Base-by-base conservation (phyloP, 2,888 invertebrate species). In the Pseudolycoriella hygida region DNA sequence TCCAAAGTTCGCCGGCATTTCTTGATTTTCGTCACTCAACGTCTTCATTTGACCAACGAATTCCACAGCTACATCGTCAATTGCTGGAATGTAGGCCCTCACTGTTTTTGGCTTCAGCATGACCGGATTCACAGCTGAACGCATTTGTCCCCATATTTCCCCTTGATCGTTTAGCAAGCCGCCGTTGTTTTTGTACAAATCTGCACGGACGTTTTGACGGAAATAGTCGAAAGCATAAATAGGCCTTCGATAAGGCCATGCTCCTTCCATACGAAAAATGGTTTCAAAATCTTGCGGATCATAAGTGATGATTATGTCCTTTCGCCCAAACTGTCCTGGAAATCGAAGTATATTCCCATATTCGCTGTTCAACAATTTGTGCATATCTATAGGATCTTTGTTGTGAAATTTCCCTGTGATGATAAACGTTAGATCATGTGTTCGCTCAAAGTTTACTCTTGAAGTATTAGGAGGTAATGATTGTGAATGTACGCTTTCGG, bases 41-140 rank as follows among this genome's bases (percentile, higher is more conserved):
- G 20, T 20, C 19, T 43, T 43, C 48, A 60, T 34, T 63, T 60
- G 59, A 11, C 58, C 50, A 3, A 64, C 37, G 37, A 64, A 62
- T 18, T 63, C 62, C 20, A 53, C 57, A 31, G 71, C 69, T 20
- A 74, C 70, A 47, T 66, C 62, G 46, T 69, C 66, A 45, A 75
- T 60, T 10, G 61, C 65, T 2, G 67, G 62, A 3, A 69, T 54
- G 50, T 74, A 75, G 1, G 69, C 56, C 55, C 69, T 71, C 1
- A 71, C 65, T 48, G 70, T 59, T 50, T 74, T 72, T 0, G 78
- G 76, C 53, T 76, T 71, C 58, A 82, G 60, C 58, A 82, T 63
- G 31, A 76, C 69, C 43, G 76, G 76, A 58, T 80, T 80, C 0
- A 78, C 76, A 48, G 73, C 74, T 1, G 73, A 71, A 15, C 82